These are phyloP conservation scores for Melanargia galathea DNA, from an alignment of 2,888 invertebrate genomes.

Conservation along the genomic window DNA sequence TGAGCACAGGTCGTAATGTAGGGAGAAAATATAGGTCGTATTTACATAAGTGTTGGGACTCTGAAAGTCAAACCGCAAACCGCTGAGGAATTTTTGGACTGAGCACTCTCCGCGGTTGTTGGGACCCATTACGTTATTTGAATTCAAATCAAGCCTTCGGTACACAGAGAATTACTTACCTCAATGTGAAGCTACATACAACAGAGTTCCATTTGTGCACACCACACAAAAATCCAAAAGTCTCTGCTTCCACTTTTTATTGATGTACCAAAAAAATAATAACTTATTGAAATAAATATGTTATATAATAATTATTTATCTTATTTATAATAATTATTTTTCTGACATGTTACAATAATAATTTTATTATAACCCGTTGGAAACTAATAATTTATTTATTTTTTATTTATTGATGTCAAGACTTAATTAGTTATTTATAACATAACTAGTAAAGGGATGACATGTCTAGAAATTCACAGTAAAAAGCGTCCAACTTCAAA, in stretches of 20 bases:
- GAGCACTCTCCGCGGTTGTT: conserved; percentile 33
- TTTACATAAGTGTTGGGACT: conserved; percentile 46
- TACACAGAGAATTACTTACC: conserved; percentile 16
- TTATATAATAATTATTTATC: no score
- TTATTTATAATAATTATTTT: no score
- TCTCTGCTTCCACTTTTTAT: not conserved
- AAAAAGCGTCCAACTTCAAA: no score
- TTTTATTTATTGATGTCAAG: no score
- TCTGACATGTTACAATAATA: no score
- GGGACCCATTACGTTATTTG: conserved; percentile 37
- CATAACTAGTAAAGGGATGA: no score
- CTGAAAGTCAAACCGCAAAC: conserved; percentile 36
- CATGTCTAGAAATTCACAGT: no score
- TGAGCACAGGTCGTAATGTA: conserved; percentile 47
- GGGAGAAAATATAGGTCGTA: conserved; percentile 53
- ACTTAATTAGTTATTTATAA: no score
- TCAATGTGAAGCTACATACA: no score
- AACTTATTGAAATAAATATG: not conserved
- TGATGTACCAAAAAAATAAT: not conserved
- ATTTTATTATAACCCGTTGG: no score
- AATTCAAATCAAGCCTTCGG: conserved; percentile 26
- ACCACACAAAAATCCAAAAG: not conserved
- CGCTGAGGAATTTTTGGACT: conserved; percentile 34
- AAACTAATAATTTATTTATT: no score
- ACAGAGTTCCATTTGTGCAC: not conserved